These are phyloP conservation scores for Pterocles gutturalis DNA, from an alignment of 2,113 vertebrate species.

Conservation along the genomic window DNA sequence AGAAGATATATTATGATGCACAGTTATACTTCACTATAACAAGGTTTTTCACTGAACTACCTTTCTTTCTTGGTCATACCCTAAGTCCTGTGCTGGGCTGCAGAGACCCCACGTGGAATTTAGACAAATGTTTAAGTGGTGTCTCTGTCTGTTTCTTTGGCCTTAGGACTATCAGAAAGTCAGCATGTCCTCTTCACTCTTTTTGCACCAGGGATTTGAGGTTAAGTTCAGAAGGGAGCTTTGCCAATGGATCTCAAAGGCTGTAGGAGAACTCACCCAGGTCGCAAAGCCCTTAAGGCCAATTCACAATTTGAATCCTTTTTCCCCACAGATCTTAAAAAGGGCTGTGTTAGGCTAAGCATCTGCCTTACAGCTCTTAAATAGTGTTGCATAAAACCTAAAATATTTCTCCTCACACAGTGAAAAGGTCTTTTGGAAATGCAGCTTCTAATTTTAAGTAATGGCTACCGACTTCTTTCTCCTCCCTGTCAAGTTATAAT, in stretches of 20 bases:
- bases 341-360: neutral
- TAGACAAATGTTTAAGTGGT: neutral
- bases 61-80: neutral
- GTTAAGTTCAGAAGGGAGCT: neutral
- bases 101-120: neutral
- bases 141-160: neutral
- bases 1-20: neutral
- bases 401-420: neutral
- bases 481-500: neutral
- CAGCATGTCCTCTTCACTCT: neutral
- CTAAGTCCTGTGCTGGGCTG: neutral
- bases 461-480: neutral
- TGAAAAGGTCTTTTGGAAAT: neutral
- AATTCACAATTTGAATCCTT: neutral
- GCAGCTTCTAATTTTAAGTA: neutral
- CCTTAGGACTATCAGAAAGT: neutral
- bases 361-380: neutral
- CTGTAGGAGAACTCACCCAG: neutral
- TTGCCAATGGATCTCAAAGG: neutral
- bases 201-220: neutral
- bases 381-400: neutral
- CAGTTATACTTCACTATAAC: neutral
- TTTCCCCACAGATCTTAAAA: neutral
- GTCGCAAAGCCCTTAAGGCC: neutral
- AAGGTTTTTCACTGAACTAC: neutral